Evolutionary conservation across 1,140 invertebrate genomes (phyloP).

Genomic region (Parasteatoda tepidariorum): DNA sequence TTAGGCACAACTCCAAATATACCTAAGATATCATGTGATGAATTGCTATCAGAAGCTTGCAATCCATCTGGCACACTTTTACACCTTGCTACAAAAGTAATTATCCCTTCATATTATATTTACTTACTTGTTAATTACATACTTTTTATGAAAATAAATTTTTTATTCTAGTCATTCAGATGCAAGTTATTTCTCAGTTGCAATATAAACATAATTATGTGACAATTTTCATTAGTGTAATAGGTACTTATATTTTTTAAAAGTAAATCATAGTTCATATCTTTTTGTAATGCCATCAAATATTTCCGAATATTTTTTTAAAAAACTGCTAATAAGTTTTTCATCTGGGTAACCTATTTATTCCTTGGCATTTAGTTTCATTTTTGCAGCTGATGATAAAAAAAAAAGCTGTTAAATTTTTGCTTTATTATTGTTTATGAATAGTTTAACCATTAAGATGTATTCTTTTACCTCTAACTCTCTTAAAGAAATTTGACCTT

Average conservation of each 20-base stretch:
- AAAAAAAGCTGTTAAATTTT: too few relatives aligned
- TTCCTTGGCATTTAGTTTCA: too few relatives aligned
- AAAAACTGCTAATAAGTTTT: too few relatives aligned
- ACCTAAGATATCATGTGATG: constrained; percentile 65
- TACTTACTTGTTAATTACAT: too few relatives aligned
- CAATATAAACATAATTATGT: neutral
- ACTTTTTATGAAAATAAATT: too few relatives aligned
- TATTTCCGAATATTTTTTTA: too few relatives aligned
- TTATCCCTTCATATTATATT: constrained; percentile 29
- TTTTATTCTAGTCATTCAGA: neutral
- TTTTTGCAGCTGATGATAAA: too few relatives aligned
- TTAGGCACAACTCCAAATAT: constrained; percentile 60
- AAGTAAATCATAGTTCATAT: neutral
- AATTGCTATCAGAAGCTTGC: constrained; percentile 71
- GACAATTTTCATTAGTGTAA: neutral
- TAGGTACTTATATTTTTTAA: neutral
- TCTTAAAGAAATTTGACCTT: too few relatives aligned
- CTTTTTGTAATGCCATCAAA: neutral
- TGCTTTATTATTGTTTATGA: too few relatives aligned
- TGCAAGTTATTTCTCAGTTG: neutral
- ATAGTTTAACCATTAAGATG: too few relatives aligned
- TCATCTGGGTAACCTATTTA: too few relatives aligned
- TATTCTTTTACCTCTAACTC: too few relatives aligned
- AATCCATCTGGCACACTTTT: constrained; percentile 75
- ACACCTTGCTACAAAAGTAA: constrained; percentile 75